Percentiles rank a stretch among this genome's conserved stretches.
Evolutionary conservation across 2,797 vertebrate species (phyloP).

Genomic region (Poecile montanus): DNA sequence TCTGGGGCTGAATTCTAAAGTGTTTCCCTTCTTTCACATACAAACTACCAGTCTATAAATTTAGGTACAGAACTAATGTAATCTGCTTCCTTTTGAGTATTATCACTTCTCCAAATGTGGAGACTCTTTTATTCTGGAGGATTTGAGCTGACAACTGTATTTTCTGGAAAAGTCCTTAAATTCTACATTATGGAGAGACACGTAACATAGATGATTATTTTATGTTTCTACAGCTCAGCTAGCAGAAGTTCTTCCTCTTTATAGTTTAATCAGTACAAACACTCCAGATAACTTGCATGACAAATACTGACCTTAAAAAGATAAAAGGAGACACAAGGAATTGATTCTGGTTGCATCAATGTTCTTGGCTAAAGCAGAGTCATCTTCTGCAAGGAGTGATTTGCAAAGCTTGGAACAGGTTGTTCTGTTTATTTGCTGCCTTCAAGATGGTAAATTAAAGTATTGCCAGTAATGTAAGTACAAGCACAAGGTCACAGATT

Average conservation of each 20-base stretch:
- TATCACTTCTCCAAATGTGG: background rate
- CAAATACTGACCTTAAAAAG: background rate
- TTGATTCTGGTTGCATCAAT: constrained; percentile 24
- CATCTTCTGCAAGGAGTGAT: background rate
- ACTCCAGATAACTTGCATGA: background rate
- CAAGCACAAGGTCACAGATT: background rate
- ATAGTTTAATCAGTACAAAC: background rate
- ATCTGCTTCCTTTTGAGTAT: background rate
- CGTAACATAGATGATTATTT: background rate
- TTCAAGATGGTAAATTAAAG: background rate
- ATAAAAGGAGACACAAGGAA: constrained; percentile 13
- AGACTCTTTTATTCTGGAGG: background rate
- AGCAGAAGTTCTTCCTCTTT: background rate
- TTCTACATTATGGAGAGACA: background rate
- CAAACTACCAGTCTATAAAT: background rate
- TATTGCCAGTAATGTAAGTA: background rate
- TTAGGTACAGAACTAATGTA: background rate
- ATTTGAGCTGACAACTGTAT: background rate
- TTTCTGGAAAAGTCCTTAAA: background rate
- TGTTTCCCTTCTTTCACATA: background rate
- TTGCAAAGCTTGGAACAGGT: background rate
- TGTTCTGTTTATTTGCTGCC: background rate
- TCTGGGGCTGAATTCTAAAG: background rate
- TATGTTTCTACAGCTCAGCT: background rate
- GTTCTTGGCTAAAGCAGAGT: constrained; percentile 19